phyloP scores from a whole-genome alignment of 1,140 invertebrate genomes.

The Orchesella cincta region DNA sequence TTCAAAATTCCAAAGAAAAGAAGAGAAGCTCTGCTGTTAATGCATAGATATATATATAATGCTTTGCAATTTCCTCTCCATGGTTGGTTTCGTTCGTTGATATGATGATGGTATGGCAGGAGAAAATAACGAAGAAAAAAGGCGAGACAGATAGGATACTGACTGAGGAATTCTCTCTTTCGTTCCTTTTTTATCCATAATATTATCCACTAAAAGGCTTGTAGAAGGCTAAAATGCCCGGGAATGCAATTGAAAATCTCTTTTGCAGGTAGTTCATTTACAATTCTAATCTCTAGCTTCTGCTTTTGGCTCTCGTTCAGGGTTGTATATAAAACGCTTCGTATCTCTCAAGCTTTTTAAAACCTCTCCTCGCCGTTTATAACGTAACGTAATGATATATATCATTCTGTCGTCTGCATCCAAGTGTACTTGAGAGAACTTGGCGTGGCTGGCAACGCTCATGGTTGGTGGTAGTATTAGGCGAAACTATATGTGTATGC shows the following conservation, averaged over 20 bases:
- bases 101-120: background rate
- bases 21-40: too few species aligned
- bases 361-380: background rate
- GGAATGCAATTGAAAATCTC: slow-evolving; percentile 27
- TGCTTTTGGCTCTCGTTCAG: slow-evolving; percentile 26
- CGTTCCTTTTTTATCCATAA: too few species aligned
- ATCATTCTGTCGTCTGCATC: slow-evolving; percentile 18
- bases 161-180: too few species aligned
- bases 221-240: background rate
- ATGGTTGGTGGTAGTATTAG: too few species aligned
- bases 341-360: background rate
- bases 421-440: background rate
- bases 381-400: background rate
- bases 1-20: too few species aligned
- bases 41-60: background rate
- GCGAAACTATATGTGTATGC: too few species aligned
- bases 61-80: background rate
- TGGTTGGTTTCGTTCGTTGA: background rate
- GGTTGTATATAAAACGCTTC: background rate
- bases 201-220: background rate
- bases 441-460: too few species aligned
- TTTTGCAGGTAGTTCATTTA: slow-evolving; percentile 30
- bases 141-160: too few species aligned
- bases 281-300: slow-evolving; percentile 23
- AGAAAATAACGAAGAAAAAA: background rate